Base-by-base conservation (phyloP, 1,140 invertebrate species). In the Camponotus vicinus region DNA sequence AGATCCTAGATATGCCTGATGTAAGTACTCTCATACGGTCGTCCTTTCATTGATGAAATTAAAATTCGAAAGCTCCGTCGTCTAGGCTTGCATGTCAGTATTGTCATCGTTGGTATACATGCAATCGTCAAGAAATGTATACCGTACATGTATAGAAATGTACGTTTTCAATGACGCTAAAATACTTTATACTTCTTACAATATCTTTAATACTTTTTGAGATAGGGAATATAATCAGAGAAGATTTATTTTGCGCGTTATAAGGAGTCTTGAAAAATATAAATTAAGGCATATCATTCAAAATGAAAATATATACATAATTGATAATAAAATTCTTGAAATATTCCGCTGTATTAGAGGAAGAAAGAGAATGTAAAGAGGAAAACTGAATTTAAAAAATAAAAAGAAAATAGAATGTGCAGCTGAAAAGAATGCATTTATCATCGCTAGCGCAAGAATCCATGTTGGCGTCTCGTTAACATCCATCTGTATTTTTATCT, bases 1-100 rank as follows among this genome's bases (percentile, higher is more conserved):
- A 97, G 96, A 98, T 98, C 94, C 96, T 98, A 95, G 96, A 97
- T 95, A 97, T 97, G 94, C 96, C 98, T 94, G 97, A 98, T 96
- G 98, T 98, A 98, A 98, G 98, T 98, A 95, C 71, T 79, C 61
- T 52, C 49, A 52, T 52, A 83, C 40, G 78, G 55, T 5, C 63
- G 63, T 80, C 49, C 67, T 63, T 66, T 34, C 52, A 63, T 75
- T 67, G 49, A 80, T 37, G 21, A 40, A 86, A 32, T 61, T 85
- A 76, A 70, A 37, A 82, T 57, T 79, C 66, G 52, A 66, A 71
- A 64, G 15, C 76, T 78, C 59, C 59, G 70, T 83, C 73, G 69
- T 63, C 86, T 77, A 88, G 87, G 86, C 49, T 52, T 52, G 92
- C 91, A 92, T 92, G 91, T 92, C 87, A 86, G 79, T 92, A 92